Base-by-base conservation (phyloP, 2,888 invertebrate species). In the Troglohyphantes excavatus region DNA sequence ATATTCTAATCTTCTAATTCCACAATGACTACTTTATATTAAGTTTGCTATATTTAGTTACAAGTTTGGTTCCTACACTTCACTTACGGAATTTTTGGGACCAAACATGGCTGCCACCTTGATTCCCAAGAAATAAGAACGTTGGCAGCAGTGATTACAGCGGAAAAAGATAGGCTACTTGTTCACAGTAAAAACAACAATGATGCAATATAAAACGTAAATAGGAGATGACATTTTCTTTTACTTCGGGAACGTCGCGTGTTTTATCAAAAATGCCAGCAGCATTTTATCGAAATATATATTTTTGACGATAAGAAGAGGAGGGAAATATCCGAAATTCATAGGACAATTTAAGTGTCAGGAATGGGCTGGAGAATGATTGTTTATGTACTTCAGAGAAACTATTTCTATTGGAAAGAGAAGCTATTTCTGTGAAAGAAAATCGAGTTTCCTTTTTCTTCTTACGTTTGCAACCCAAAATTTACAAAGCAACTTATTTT, bases 261-360 rank as follows among this genome's bases (percentile, higher is more conserved):
- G 27, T 72, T 72, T 72, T 46, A 72, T 72, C 72, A 27, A 17
- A 72, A 53, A 53, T n/a, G 53, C 46, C 72, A 46, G 27, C 26
- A 39, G 46, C 72, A 72, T 27, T 72, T 72, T 53, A 72, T 46
- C 39, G 46, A 53, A 53, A 53, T 53, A 46, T 53, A 53, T n/a
- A 53, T 53, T 33, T 33, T 33, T 53, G 17, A 53, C 53, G 53
- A 53, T 53, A 53, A 53, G 17, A n/a, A 53, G 17, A 39, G 13
- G n/a, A n/a, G n/a, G n/a, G 17, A 53, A n/a, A 53, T 1, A 11
- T 17, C 53, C 13, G 13, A 13, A n/a, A 17, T 5, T 53, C 17
- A 1, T 53, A 17, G 53, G 53, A 13, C 53, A 33, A 33, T 33
- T 33, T 33, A 33, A 33, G 33, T 33, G 33, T 3, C 5, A 3